Evolutionary conservation across 2,888 invertebrate genomes (phyloP).

Genomic region (Phaedon cochleariae): DNA sequence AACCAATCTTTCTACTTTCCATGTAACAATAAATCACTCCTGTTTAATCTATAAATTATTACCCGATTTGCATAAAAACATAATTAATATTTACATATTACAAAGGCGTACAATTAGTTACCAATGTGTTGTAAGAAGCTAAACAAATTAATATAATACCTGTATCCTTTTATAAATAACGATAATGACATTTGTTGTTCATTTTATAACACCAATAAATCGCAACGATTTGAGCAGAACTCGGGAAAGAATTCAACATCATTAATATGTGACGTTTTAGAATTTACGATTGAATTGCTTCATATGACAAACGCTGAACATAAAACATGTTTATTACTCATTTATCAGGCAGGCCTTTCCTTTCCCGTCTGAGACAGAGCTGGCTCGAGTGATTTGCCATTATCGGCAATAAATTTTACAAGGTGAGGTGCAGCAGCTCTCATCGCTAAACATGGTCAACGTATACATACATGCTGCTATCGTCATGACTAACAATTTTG

Average conservation of each 20-base stretch:
- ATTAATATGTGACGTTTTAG: constrained; percentile 50
- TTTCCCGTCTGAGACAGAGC: constrained; percentile 41
- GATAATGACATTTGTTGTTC: constrained; percentile 29
- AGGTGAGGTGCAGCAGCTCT: constrained; percentile 31
- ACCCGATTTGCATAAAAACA: constrained; percentile 42
- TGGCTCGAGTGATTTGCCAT: constrained; percentile 54
- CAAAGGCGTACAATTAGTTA: constrained; percentile 51
- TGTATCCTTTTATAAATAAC: constrained; percentile 15
- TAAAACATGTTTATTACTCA: constrained; percentile 49
- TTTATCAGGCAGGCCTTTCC: constrained; percentile 47
- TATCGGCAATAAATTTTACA: constrained; percentile 54
- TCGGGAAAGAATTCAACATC: constrained; percentile 43
- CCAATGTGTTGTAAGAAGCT: constrained; percentile 46
- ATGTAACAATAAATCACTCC: constrained; percentile 30
- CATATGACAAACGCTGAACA: constrained; percentile 44
- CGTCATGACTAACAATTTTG: background rate
- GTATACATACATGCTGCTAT: background rate
- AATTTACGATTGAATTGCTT: constrained; percentile 49
- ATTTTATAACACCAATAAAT: constrained; percentile 36
- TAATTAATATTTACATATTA: constrained; percentile 50
- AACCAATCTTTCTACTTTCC: constrained; percentile 24
- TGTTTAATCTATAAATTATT: constrained; percentile 30
- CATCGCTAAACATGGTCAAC: constrained; percentile 31
- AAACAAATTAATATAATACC: constrained; percentile 38
- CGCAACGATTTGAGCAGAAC: constrained; percentile 33